A percentile compares a stretch with the other conserved stretches of the same genome.
Evolutionary conservation across 2,113 vertebrate genomes (phyloP).

Genomic region (Deroptyus accipitrinus): DNA sequence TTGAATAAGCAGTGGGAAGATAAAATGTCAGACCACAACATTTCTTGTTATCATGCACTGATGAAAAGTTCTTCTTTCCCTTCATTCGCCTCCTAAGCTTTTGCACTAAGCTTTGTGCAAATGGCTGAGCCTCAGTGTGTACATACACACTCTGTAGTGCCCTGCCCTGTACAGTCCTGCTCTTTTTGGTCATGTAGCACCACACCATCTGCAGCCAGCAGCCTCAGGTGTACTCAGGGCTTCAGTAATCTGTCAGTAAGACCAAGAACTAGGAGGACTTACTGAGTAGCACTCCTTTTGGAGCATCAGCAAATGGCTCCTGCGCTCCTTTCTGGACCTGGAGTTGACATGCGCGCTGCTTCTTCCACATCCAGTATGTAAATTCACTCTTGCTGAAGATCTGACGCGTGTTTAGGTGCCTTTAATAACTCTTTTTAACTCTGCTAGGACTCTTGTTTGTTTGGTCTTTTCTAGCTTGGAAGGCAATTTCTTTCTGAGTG

Average conservation of each 20-base stretch:
- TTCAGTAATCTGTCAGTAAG: neutral
- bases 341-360: neutral
- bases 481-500: neutral
- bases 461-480: neutral
- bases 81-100: neutral
- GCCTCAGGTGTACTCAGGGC: neutral
- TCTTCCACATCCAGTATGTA: neutral
- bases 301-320: neutral
- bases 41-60: neutral
- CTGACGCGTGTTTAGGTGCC: neutral
- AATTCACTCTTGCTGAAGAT: neutral
- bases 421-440: neutral
- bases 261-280: neutral
- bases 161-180: neutral
- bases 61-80: neutral
- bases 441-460: neutral
- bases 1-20: neutral
- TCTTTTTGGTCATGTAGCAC: neutral
- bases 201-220: neutral
- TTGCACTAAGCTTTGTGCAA: neutral
- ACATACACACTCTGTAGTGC: rapidly evolving
- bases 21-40: neutral
- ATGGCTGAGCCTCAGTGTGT: rapidly evolving
- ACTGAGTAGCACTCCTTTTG: neutral
- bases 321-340: neutral